Evolutionary conservation across 2,797 vertebrate genomes (phyloP), one percentile per base, ranked within the genome.

Genomic region (Sphenopsis melanotis): DNA sequence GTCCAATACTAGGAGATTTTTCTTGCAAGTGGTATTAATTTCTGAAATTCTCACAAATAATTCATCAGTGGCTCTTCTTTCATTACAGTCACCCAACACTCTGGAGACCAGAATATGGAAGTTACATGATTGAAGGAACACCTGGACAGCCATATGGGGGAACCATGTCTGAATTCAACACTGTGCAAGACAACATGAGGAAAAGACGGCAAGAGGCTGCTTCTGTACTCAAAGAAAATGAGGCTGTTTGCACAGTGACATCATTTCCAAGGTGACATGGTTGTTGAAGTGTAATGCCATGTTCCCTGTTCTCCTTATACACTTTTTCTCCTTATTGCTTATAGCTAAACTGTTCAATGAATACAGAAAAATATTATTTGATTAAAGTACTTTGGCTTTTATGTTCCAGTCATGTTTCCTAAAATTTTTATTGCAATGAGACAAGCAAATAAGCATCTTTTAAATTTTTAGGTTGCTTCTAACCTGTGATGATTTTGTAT

Each of bases 41-140:
- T 79, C 46, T 93, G 53, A 69, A 90, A 47, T 69, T 69, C 26
- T 70, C 7, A 7, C 42, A 44, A 74, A 36, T 94, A 49, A 76
- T 53, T 16, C 0, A 10, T 70, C 22, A 37, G 5, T 70, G 34
- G 9, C 24, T 70, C 1, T 72, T 94, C 34, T 60, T 70, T 85
- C 46, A 20, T 86, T 95, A 11, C 78, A 99, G 99, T 96, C 99
- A 99, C 87, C 99, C 99, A 37, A 99, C 99, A 2, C 99, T 99
- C 53, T 99, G 99, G 99, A 98, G 99, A 95, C 99, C 99, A 13
- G 99, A 99, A 89, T 99, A 99, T 52, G 98, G 98, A 95, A 99
- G 99, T 96, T 99, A 99, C 97, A 99, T 99, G 99, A 99, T 99
- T 29, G 99, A 99, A 91, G 99, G 99, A 39, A 99, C 99, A 0